Evolutionary conservation across 2,888 invertebrate genomes (phyloP).

Genomic region (Anagyrus pseudococci): DNA sequence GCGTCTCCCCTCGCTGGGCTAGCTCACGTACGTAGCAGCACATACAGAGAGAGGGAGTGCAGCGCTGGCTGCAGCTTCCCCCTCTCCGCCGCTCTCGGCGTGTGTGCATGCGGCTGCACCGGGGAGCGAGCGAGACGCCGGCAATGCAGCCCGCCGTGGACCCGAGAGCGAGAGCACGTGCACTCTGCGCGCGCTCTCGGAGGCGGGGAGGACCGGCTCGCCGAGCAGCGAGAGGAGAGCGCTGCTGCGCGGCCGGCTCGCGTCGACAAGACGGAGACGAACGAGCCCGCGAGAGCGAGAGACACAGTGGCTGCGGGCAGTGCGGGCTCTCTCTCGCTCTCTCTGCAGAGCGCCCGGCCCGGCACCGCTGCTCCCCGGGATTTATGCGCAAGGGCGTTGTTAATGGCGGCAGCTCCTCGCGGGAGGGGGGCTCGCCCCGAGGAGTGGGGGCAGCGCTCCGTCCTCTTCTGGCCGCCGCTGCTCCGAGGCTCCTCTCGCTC

Average conservation of each 20-base stretch:
- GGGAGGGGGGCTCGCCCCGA: constrained; percentile 40
- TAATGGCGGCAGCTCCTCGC: constrained; percentile 58
- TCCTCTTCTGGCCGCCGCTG: constrained; percentile 17
- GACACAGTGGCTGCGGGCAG: constrained; percentile 36
- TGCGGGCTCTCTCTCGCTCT: constrained; percentile 32
- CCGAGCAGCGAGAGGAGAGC: constrained; percentile 27
- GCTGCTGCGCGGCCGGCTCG: constrained; percentile 31
- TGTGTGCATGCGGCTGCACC: no score
- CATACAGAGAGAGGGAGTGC: no score
- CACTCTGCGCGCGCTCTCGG: constrained; percentile 42
- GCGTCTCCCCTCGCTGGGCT: background rate
- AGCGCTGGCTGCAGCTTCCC: constrained; percentile 8
- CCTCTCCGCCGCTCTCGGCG: constrained; percentile 30
- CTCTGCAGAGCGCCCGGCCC: constrained; percentile 43
- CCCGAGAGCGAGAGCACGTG: constrained; percentile 1
- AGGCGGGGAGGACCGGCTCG: constrained; percentile 42
- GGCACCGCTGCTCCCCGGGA: constrained; percentile 53
- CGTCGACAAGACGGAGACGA: constrained; percentile 36
- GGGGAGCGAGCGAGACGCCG: constrained; percentile 3
- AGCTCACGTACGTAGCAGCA: no score
- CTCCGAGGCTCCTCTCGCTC: constrained; percentile 19
- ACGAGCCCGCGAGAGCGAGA: constrained; percentile 30
- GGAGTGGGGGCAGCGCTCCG: constrained; percentile 21
- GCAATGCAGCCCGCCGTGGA: background rate
- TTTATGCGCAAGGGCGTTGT: constrained; percentile 63